These are phyloP conservation scores for Tonatia bakeri DNA, from an alignment of 2,113 vertebrate genomes.

Conservation along the genomic window DNA sequence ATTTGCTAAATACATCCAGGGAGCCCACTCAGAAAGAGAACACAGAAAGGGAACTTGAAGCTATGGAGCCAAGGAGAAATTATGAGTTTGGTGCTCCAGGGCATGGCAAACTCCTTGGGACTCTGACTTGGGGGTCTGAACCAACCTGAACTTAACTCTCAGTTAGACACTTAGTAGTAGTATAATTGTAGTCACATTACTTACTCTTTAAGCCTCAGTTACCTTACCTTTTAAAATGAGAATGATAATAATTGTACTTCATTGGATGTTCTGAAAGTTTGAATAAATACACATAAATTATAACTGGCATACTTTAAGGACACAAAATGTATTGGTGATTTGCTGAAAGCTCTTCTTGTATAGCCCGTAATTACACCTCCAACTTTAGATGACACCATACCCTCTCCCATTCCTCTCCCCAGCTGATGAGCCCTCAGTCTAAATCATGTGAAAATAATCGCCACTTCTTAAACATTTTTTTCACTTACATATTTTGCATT, in stretches of 20 bases:
- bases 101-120: not conserved
- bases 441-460: not conserved
- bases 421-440: not conserved
- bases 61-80: not conserved
- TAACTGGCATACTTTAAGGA: not conserved
- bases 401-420: rapidly evolving
- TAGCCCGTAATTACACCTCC: not conserved
- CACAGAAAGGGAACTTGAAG: not conserved
- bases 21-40: not conserved
- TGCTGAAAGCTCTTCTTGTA: not conserved
- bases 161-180: not conserved
- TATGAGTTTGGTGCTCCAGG: not conserved
- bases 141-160: not conserved
- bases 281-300: not conserved
- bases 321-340: not conserved
- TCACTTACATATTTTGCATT: not conserved
- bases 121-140: not conserved
- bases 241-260: not conserved
- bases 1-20: not conserved
- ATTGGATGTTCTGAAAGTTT: not conserved
- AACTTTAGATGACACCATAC: not conserved
- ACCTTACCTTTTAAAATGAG: not conserved
- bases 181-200: not conserved
- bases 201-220: not conserved
- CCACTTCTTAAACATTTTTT: not conserved